Evolutionary conservation across 2,888 invertebrate species (phyloP), one percentile per base, ranked within the genome.

Genomic region (Platycheirus rosarum): DNA sequence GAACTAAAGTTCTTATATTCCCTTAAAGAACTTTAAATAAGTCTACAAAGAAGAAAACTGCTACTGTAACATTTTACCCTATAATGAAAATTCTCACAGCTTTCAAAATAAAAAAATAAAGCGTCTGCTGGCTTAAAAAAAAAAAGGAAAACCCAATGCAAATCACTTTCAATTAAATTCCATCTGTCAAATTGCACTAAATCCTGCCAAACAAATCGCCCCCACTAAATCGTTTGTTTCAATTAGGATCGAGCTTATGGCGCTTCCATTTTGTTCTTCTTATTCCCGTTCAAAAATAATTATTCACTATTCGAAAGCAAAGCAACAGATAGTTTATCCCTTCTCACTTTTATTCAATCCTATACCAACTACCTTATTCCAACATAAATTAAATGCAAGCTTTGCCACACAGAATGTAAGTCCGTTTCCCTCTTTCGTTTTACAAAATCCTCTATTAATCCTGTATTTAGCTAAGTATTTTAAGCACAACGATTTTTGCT

Each of bases 401-500:
- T 26, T 32, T 48, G 40, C 62, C 40, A 60, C 5, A 42, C 7
- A 18, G 18, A 14, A 14, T 32, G 3, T n/a, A 13, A 18, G 16
- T 57, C 42, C 46, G 11, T 62, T 74, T 63, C 51, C 66, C 62
- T 68, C 66, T 62, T 68, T 62, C 73, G 68, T 77, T 82, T 77
- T 82, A 60, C 44, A 40, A 82, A 82, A 82, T 82, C 82, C 77
- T 57, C 82, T 77, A 77, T 82, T 82, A 82, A 82, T 82, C 82
- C 71, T 53, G 82, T 77, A 82, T 82, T 82, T 71, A 82, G 77
- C 49, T 82, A 71, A 77, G 82, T 77, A 82, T 77, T 82, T 82
- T 82, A 71, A 82, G 82, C 82, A 68, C 82, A 82, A 82, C 77
- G 82, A 71, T 82, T 82, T 77, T 73, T 82, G 77, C 77, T 82